Evolutionary conservation across 2,888 invertebrate species (phyloP).

Genomic region (Myopa testacea): DNA sequence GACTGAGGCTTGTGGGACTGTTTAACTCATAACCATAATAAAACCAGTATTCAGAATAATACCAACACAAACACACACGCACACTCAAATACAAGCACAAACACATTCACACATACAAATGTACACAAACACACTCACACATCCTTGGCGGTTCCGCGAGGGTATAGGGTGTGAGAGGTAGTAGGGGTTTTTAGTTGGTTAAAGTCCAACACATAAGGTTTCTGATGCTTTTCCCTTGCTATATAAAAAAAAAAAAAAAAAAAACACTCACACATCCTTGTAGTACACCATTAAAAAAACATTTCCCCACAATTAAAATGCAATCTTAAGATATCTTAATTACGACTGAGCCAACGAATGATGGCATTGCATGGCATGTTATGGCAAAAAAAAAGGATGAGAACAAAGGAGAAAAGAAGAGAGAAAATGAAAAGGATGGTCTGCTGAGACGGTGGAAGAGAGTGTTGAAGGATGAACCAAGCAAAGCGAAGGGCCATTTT

Average conservation of each 20-base stretch:
- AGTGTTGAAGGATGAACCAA: not conserved
- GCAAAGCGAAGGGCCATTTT: constrained; percentile 12
- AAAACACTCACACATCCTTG: not conserved
- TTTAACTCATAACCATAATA: constrained; percentile 34
- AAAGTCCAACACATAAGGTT: no score
- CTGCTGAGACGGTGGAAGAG: no score
- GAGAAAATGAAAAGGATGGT: not conserved
- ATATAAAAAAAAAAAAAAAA: no score
- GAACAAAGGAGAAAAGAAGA: not conserved
- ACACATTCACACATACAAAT: not conserved
- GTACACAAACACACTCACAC: not conserved
- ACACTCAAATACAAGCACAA: not conserved
- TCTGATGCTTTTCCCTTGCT: no score
- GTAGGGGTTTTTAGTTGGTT: no score
- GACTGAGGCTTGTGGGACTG: not conserved
- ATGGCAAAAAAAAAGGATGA: not conserved
- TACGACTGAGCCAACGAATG: constrained; percentile 25
- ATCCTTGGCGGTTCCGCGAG: no score
- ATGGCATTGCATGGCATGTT: not conserved
- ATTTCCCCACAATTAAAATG: constrained; percentile 44
- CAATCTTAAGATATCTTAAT: constrained; percentile 46
- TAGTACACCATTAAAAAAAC: constrained; percentile 24
- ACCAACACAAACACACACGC: not conserved
- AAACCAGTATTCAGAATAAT: constrained; percentile 24
- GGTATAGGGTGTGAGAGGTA: no score